Conservation (phyloP, 1,140 invertebrate species). For the Dendroctonus valens region DNA sequence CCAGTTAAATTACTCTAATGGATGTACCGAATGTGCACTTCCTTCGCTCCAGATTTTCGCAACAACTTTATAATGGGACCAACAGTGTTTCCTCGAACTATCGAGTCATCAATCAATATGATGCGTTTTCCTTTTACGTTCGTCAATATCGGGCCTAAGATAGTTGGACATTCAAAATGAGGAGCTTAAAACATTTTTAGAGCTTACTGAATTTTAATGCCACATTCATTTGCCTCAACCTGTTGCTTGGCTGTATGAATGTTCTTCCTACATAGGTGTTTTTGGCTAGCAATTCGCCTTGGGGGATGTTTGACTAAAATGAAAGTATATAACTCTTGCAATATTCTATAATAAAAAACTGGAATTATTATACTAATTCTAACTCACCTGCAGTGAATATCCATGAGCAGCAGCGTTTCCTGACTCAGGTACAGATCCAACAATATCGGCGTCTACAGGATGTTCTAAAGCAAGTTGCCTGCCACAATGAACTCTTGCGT, state of each 20-base stretch:
- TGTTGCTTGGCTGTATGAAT: constrained; percentile 93
- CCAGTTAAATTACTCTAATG: neutral
- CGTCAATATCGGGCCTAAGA: constrained; percentile 76
- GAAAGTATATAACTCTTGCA: constrained; percentile 10
- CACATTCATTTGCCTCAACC: constrained; percentile 86
- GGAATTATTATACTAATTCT: neutral
- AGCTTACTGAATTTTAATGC: constrained; percentile 83
- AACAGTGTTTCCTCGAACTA: constrained; percentile 96
- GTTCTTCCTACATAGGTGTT: constrained; percentile 96
- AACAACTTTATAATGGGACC: constrained; percentile 94
- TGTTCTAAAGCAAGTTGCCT: constrained; percentile 85
- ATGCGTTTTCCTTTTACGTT: constrained; percentile 86
- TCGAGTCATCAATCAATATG: constrained; percentile 95
- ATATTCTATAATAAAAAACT: constrained; percentile 2
- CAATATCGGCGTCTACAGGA: constrained; percentile 87
- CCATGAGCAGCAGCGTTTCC: constrained; percentile 94
- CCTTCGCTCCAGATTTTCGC: constrained; percentile 86
- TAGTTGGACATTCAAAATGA: neutral
- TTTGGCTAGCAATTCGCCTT: constrained; percentile 91
- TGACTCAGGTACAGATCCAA: constrained; percentile 95
- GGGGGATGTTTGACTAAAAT: constrained; percentile 80
- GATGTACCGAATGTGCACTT: constrained; percentile 82
- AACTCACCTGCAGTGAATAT: constrained; percentile 75
- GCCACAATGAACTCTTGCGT: constrained; percentile 90
- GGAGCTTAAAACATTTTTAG: neutral